Conservation (phyloP, 2,888 invertebrate genomes). For the Polydrusus tereticollis region DNA sequence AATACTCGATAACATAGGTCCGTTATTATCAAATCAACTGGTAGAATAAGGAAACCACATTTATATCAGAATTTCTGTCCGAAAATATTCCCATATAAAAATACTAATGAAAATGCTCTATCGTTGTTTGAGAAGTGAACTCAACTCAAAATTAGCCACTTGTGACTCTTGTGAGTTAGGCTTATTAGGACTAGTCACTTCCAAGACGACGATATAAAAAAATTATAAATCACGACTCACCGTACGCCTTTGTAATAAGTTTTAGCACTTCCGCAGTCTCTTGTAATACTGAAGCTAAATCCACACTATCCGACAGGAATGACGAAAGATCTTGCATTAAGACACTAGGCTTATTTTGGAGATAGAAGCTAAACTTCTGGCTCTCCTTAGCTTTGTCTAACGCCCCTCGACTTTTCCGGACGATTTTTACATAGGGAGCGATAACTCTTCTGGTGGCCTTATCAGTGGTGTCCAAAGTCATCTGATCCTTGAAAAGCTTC, state of each 20-base stretch:
- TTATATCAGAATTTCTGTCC: too few species aligned
- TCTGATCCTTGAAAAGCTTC: slow-evolving; percentile 42
- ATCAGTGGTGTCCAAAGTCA: slow-evolving; percentile 62
- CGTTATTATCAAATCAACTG: too few species aligned
- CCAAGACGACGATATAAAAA: not conserved
- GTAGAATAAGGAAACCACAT: too few species aligned
- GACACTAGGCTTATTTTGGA: slow-evolving; percentile 64
- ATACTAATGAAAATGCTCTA: too few species aligned
- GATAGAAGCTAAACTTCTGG: slow-evolving; percentile 61
- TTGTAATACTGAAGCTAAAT: slow-evolving; percentile 70
- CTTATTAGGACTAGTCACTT: too few species aligned
- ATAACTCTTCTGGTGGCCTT: slow-evolving; percentile 72
- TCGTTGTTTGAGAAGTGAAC: too few species aligned
- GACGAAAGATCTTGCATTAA: slow-evolving; percentile 62
- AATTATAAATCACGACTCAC: slow-evolving; percentile 60
- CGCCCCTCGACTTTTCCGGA: slow-evolving; percentile 58
- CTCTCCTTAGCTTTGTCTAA: slow-evolving; percentile 54
- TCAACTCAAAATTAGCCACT: too few species aligned
- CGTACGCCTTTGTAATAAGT: slow-evolving; percentile 71
- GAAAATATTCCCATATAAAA: too few species aligned
- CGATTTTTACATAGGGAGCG: slow-evolving; percentile 70
- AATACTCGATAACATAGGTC: too few species aligned
- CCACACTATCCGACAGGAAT: slow-evolving; percentile 72
- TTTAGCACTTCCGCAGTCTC: slow-evolving; percentile 73
- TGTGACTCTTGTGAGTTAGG: too few species aligned